Conservation (phyloP, 1,140 invertebrate genomes). For the Gonioctena quinquepunctata region DNA sequence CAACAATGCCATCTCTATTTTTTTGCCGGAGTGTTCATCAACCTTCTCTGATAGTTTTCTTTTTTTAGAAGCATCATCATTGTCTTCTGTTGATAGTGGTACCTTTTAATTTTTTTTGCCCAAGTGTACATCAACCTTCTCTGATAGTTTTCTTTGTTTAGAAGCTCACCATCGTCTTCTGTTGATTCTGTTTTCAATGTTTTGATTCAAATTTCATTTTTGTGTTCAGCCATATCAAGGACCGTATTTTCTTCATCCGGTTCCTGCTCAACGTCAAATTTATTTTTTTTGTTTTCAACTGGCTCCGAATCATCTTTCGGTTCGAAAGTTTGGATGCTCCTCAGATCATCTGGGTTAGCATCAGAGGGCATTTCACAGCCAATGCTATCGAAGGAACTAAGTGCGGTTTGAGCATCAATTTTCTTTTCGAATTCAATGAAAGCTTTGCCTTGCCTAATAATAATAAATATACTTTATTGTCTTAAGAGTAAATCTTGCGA, state of each 20-base stretch:
- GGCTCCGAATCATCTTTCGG: conserved; percentile 29
- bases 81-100: too few species aligned
- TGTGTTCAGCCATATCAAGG: too few species aligned
- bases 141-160: neutral
- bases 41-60: neutral
- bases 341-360: conserved; percentile 68
- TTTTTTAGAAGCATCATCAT: too few species aligned
- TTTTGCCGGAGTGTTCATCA: too few species aligned
- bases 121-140: neutral
- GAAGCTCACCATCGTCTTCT: neutral
- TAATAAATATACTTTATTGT: too few species aligned
- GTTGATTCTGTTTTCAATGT: too few species aligned
- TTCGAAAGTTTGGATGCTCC: conserved; percentile 65
- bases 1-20: neutral
- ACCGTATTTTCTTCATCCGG: too few species aligned
- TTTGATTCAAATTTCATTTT: too few species aligned
- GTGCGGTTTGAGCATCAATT: conserved; percentile 65
- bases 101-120: too few species aligned
- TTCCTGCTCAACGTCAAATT: too few species aligned
- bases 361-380: conserved; percentile 70
- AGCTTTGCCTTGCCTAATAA: too few species aligned
- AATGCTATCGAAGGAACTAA: conserved; percentile 68
- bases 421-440: conserved; percentile 85
- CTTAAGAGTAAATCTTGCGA: too few species aligned
- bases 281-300: neutral